phyloP scores from a whole-genome alignment of 2,113 vertebrate species.

The Heterotilapia buettikoferi region DNA sequence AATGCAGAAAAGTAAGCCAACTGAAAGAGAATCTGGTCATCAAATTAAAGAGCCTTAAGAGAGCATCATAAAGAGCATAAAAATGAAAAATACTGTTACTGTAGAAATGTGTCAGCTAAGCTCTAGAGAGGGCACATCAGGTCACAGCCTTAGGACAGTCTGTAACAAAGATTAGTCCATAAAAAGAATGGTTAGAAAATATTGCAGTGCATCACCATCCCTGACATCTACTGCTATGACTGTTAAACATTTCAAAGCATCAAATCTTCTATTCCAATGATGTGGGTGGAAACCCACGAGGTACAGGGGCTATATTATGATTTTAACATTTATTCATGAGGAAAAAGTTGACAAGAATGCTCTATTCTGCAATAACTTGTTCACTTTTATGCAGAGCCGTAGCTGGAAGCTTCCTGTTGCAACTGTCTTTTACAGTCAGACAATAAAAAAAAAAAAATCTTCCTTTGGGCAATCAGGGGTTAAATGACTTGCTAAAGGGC shows the following conservation, averaged over 20 bases:
- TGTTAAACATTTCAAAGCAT: slow-evolving; percentile 31
- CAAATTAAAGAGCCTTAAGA: not conserved
- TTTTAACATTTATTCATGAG: slow-evolving; percentile 1
- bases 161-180: slow-evolving; percentile 22
- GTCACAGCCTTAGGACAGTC: not conserved
- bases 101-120: not conserved
- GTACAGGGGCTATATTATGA: slow-evolving; percentile 1
- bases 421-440: not conserved
- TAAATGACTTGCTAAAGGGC: slow-evolving; percentile 39
- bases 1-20: not conserved
- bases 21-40: not conserved
- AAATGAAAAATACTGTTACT: not conserved
- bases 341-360: not conserved
- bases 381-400: not conserved
- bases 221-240: slow-evolving; percentile 35
- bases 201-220: slow-evolving; percentile 32
- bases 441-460: not conserved
- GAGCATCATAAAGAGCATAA: not conserved
- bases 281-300: slow-evolving; percentile 11
- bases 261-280: not conserved
- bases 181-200: slow-evolving; percentile 31
- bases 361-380: not conserved
- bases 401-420: not conserved
- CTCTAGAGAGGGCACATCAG: not conserved
- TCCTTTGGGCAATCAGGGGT: not conserved